Evolutionary conservation across 2,888 invertebrate species (phyloP), one percentile per base, ranked within the genome.

Genomic region (Leptinotarsa haldemani): DNA sequence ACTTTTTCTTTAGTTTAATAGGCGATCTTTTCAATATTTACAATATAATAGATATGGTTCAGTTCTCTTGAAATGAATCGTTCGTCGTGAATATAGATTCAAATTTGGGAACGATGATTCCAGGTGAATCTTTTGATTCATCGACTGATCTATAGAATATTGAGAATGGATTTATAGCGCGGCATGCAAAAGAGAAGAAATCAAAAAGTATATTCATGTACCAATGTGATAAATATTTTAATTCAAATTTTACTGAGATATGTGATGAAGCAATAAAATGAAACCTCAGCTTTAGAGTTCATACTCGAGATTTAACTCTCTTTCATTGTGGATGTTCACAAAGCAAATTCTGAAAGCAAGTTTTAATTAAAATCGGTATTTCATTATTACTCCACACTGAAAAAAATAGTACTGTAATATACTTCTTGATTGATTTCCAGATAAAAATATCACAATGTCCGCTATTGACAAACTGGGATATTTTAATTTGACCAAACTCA

Each of bases 401-500:
- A 16, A 16, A 16, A 16, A 50, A 50, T 50, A 50, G 50, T 13
- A 50, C n/a, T 16, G 13, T 7, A 50, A 50, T n/a, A 50, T 50
- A 50, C 50, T 50, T 50, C 7, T 50, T 50, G 50, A 50, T 50
- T 50, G n/a, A 16, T 4, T 50, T 50, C 3, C 15, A 50, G 22
- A 22, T 4, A 18, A 18, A n/a, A 18, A 9, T 18, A 18, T 52
- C 2, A 12, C 12, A 52, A 12, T 18, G 9, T 3, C 18, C 3
- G 22, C 15, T 56, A 4, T 13, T 13, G 20, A 22, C 4, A 1
- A 56, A 4, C 56, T 25, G 56, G 25, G 12, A 20, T 0, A 56
- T 4, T 20, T 56, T 56, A 13, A 56, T 4, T 56, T 20, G 12
- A 56, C 18, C 63, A 65, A 80, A 90, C 93, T 93, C 90, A 96